These are phyloP conservation scores for Cylindroiulus punctatus DNA, from an alignment of 2,888 invertebrate genomes.

Conservation along the genomic window DNA sequence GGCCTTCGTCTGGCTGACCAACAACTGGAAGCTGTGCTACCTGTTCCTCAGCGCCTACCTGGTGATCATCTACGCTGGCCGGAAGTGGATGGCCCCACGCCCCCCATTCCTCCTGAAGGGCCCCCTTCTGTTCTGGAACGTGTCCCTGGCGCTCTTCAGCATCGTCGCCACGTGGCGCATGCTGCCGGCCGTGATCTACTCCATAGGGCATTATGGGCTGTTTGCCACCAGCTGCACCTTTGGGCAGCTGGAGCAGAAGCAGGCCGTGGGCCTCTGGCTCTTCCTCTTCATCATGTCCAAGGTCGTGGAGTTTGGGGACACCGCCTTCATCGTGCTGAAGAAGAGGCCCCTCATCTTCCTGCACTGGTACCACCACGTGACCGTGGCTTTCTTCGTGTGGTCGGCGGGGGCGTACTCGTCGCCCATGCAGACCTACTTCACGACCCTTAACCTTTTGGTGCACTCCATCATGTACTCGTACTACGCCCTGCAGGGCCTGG, in stretches of 20 bases:
- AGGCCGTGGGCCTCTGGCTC: neutral
- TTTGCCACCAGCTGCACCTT: constrained; percentile 91
- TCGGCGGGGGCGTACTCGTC: neutral
- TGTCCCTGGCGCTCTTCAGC: constrained; percentile 90
- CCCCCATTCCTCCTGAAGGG: too few species aligned
- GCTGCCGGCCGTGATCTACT: constrained; percentile 90
- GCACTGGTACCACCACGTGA: neutral
- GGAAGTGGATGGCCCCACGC: too few species aligned
- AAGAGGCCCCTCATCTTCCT: neutral
- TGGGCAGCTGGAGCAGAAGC: neutral
- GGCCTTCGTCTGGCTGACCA: too few species aligned
- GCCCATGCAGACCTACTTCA: neutral
- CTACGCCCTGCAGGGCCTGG: constrained; percentile 86
- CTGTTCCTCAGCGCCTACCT: too few species aligned
- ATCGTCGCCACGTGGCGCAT: constrained; percentile 87
- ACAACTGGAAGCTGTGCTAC: too few species aligned
- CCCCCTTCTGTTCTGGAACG: constrained; percentile 96
- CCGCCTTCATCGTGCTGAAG: neutral
- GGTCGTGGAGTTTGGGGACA: neutral
- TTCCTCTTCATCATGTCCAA: neutral
- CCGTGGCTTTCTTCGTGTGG: neutral
- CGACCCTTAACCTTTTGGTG: constrained; percentile 67
- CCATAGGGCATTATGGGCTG: constrained; percentile 83
- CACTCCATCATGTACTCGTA: constrained; percentile 93
- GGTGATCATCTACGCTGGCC: too few species aligned